These are phyloP conservation scores for Arctocebus calabarensis DNA, from an alignment of 2,797 vertebrate genomes.

Conservation along the genomic window DNA sequence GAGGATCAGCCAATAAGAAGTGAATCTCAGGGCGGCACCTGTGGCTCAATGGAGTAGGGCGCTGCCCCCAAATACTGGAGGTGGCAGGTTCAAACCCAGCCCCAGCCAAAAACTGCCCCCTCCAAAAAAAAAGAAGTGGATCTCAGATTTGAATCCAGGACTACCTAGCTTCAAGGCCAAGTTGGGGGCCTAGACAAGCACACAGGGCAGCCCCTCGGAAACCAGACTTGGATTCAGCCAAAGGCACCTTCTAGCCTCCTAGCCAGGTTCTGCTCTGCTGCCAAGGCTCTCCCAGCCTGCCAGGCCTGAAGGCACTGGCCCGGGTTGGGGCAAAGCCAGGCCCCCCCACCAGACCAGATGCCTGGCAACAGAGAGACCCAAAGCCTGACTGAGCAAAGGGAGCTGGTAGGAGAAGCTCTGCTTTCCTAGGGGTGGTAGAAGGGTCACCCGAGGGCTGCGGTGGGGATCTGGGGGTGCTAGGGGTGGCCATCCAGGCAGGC, in stretches of 20 bases:
- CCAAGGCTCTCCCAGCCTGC: not conserved
- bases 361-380: not conserved
- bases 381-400: not conserved
- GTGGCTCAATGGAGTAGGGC: too few relatives aligned
- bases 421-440: not conserved
- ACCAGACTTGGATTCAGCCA: not conserved
- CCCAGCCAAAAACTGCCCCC: too few relatives aligned
- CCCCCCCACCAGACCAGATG: not conserved
- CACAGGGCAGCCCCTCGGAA: not conserved
- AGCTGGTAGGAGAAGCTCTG: not conserved
- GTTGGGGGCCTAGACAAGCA: not conserved
- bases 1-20: not conserved
- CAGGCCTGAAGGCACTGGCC: not conserved
- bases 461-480: not conserved
- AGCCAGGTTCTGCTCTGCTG: not conserved
- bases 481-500: constrained; percentile 13
- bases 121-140: not conserved
- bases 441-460: constrained; percentile 17
- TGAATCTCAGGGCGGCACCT: too few relatives aligned
- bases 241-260: not conserved
- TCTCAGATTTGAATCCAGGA: not conserved
- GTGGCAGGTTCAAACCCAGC: too few relatives aligned
- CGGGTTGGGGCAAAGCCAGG: not conserved
- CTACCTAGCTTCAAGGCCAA: not conserved
- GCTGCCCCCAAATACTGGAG: too few relatives aligned